Percentiles rank a stretch among this genome's conserved stretches.
These are phyloP conservation scores for Capitulum mitella DNA, from an alignment of 2,888 invertebrate species.

Conservation along the genomic window DNA sequence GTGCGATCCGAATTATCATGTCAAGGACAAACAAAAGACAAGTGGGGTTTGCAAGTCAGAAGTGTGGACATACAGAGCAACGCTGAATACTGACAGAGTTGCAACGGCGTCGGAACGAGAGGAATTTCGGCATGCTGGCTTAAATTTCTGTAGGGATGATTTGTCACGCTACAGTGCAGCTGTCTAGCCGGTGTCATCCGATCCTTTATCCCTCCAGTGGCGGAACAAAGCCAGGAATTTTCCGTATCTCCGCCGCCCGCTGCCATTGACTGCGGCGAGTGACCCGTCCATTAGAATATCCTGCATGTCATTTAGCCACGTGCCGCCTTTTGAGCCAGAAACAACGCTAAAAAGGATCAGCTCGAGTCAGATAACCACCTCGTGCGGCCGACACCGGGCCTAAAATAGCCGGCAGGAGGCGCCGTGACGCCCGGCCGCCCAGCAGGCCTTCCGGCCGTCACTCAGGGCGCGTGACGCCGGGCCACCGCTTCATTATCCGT, in stretches of 20 bases:
- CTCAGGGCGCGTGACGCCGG: neutral
- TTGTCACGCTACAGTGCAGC: too few species aligned
- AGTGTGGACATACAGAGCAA: too few species aligned
- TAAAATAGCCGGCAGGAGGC: neutral
- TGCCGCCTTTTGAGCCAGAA: neutral
- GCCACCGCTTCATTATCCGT: neutral
- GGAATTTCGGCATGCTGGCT: too few species aligned
- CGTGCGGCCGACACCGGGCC: neutral
- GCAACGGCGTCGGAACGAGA: too few species aligned
- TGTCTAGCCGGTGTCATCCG: neutral
- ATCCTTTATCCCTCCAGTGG: neutral
- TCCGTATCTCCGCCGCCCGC: neutral
- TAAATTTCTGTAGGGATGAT: too few species aligned
- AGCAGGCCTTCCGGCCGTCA: neutral
- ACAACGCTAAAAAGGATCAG: neutral
- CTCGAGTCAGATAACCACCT: neutral
- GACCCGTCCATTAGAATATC: constrained; percentile 22
- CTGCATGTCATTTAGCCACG: constrained; percentile 13
- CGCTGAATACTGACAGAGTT: too few species aligned
- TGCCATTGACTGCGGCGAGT: neutral
- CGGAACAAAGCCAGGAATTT: neutral
- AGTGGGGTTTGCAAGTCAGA: too few species aligned
- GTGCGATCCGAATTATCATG: too few species aligned
- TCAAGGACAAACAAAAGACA: too few species aligned
- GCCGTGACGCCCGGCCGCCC: neutral